Conservation (phyloP, 2,797 vertebrate species). For the Tapera naevia region DNA sequence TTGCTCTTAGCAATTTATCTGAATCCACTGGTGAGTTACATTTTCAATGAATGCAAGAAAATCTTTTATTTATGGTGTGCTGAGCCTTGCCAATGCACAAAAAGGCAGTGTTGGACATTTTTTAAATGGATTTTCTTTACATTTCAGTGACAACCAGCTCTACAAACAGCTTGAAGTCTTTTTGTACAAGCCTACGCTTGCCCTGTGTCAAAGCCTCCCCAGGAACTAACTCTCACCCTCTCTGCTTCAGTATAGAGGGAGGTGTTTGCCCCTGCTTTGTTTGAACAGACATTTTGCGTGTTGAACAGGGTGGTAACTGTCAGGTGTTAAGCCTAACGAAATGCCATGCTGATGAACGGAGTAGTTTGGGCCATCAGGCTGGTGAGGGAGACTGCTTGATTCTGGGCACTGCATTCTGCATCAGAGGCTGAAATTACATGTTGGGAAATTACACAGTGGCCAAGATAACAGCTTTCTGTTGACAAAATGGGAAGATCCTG, state of each 20-base stretch:
- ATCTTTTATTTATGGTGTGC: background rate
- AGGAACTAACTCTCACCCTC: background rate
- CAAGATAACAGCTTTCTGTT: conserved; percentile 11
- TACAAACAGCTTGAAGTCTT: background rate
- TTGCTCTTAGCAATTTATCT: background rate
- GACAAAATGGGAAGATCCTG: background rate
- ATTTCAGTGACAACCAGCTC: background rate
- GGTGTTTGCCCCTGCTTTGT: background rate
- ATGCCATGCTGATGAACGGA: rapidly evolving
- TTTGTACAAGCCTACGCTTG: background rate
- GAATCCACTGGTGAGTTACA: background rate
- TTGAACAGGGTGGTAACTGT: background rate
- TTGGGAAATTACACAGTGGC: conserved; percentile 29
- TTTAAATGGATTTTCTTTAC: background rate
- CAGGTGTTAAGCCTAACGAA: background rate
- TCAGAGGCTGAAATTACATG: conserved; percentile 37
- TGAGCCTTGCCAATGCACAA: background rate
- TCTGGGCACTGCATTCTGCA: background rate
- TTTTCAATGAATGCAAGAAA: background rate
- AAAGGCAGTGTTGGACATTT: rapidly evolving
- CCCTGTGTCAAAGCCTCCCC: background rate
- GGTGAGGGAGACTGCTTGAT: background rate
- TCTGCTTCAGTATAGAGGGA: background rate
- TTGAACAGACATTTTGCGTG: background rate
- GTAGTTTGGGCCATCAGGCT: background rate